These are phyloP conservation scores for Azemiops feae DNA, from an alignment of 2,113 vertebrate species.

Conservation along the genomic window DNA sequence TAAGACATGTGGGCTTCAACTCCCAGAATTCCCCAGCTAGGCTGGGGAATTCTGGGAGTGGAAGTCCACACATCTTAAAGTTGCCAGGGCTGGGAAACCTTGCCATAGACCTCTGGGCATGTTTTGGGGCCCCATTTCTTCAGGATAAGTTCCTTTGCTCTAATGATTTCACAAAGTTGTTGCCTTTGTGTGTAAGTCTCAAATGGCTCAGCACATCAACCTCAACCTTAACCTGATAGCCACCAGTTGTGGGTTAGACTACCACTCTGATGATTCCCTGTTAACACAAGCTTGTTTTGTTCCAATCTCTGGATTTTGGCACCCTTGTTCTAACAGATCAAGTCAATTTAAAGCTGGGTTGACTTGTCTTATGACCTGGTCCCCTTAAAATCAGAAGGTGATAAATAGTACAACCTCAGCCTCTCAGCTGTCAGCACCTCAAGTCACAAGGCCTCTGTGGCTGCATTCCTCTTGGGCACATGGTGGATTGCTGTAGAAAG, in stretches of 20 bases:
- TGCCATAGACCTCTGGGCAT: not conserved
- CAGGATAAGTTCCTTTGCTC: not conserved
- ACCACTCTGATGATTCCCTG: not conserved
- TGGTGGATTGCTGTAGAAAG: constrained; percentile 1
- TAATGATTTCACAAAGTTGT: not conserved
- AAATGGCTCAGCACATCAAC: not conserved
- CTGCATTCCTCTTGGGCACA: not conserved
- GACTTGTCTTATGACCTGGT: not conserved
- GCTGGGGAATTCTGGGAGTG: not conserved
- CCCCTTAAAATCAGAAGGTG: accelerated
- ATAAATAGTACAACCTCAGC: accelerated
- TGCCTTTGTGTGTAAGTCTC: too few species aligned
- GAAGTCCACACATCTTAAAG: not conserved
- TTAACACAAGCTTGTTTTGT: not conserved
- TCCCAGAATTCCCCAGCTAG: too few species aligned
- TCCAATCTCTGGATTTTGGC: not conserved
- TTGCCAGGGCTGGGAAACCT: too few species aligned
- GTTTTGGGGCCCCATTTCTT: not conserved
- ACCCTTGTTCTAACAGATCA: not conserved
- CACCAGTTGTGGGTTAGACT: not conserved
- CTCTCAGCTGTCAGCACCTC: not conserved
- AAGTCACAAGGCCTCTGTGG: not conserved
- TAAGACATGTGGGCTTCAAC: too few species aligned
- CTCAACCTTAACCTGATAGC: not conserved
- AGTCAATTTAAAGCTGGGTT: not conserved